Base-by-base conservation (phyloP, 1,140 invertebrate species). In the Magallana angulata region DNA sequence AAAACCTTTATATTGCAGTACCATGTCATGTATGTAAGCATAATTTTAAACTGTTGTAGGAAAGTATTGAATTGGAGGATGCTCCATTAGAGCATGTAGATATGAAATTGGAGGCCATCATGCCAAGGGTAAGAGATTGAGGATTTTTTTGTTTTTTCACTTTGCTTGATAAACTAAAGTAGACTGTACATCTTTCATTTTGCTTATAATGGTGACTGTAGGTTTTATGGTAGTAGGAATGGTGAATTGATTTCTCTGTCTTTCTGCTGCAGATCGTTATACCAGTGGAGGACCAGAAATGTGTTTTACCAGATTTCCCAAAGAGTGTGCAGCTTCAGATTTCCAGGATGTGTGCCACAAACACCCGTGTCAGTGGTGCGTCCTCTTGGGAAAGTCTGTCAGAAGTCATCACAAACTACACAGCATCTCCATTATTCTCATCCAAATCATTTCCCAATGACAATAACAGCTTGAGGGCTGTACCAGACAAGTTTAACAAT, bases 271-370 rank as follows among this genome's bases (percentile, higher is more conserved):
- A 95, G 94, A 84, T 94, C 62, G 93, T 95, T 71, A 87, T 95
- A 85, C 94, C 91, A 89, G 97, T 97, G 94, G 97, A 97, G 84
- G 96, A 95, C 76, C 90, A 90, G 60, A 94, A 95, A 18, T 96
- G 97, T 89, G 96, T 96, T 92, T 96, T 96, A 12, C 96, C 97
- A 85, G 98, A 98, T 92, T 95, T 97, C 68, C 98, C 98, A 4
- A 96, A 97, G 88, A 97, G 97, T 59, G 93, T 98, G 36, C 97
- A 98, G 91, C 94, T 98, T 18, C 97, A 98, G 95, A 96, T 97
- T 1, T 98, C 97, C 0, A 95, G 97, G 87, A 96, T 97, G 5
- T 96, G 96, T 0, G 95, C 97, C 71, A 97, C 97, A 7, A 98
- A 98, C 93, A 96, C 97, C 57, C 96, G 97, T 80, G 96, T 96